phyloP scores from a whole-genome alignment of 2,797 vertebrate genomes.

The Gymnothorax reevesii region DNA sequence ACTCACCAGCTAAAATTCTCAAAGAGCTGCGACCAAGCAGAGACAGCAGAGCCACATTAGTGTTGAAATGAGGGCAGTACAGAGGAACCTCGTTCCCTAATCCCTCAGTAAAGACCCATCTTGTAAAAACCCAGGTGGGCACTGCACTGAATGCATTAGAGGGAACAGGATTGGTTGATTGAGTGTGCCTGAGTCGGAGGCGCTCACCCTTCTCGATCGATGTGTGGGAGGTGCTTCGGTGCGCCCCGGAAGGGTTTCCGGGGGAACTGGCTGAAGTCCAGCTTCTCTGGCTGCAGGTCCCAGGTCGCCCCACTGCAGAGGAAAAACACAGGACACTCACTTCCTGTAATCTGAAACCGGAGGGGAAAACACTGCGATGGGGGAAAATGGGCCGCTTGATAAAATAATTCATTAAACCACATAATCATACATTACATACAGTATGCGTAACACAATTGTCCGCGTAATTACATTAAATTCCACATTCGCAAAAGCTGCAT shows the following conservation, averaged over 20 bases:
- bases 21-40: neutral
- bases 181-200: neutral
- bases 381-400: too few species aligned
- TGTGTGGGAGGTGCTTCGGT: slow-evolving; percentile 89
- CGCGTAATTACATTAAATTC: neutral
- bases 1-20: neutral
- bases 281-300: slow-evolving; percentile 95
- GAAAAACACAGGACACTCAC: slow-evolving; percentile 27
- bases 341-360: neutral
- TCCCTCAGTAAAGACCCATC: too few species aligned
- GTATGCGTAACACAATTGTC: too few species aligned
- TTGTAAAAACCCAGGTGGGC: neutral
- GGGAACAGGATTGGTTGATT: neutral
- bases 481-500: neutral
- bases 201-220: slow-evolving; percentile 90
- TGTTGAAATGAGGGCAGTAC: too few species aligned
- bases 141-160: neutral
- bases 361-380: too few species aligned
- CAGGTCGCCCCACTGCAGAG: slow-evolving; percentile 84
- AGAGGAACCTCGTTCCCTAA: too few species aligned
- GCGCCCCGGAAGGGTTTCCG: slow-evolving; percentile 80
- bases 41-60: neutral
- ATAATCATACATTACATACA: neutral
- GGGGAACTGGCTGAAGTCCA: slow-evolving; percentile 94
- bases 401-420: neutral